Conservation (phyloP, 1,140 invertebrate species). For the Apis laboriosa region DNA sequence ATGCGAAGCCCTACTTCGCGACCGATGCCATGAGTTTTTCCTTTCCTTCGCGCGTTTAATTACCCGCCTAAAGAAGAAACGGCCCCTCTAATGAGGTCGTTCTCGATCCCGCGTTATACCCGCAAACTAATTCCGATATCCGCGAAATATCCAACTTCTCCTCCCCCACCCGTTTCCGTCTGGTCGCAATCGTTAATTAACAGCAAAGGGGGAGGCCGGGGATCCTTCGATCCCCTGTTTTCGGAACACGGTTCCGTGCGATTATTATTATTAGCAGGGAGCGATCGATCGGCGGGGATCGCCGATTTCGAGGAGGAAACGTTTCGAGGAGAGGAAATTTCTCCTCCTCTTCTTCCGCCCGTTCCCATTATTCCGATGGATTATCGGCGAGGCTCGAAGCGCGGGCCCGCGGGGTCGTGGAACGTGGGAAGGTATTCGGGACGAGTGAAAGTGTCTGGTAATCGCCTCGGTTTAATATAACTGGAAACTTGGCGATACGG, state of each 20-base stretch:
- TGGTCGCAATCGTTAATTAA: slow-evolving; percentile 45
- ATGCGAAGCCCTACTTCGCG: slow-evolving; percentile 60
- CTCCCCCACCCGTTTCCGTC: neutral
- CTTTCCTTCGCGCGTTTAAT: slow-evolving; percentile 63
- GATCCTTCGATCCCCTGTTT: too few relatives aligned
- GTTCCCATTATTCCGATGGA: neutral
- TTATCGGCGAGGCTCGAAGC: neutral
- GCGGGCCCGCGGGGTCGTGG: neutral
- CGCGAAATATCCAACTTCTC: neutral
- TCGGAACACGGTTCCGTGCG: too few relatives aligned
- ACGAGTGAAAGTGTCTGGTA: slow-evolving; percentile 17
- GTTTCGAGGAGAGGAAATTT: neutral
- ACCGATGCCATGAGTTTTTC: slow-evolving; percentile 63
- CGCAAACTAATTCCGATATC: slow-evolving; percentile 39
- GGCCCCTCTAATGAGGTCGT: slow-evolving; percentile 42
- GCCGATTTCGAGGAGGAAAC: too few relatives aligned
- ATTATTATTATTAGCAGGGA: too few relatives aligned
- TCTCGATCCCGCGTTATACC: slow-evolving; percentile 32
- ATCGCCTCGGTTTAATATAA: slow-evolving; percentile 17
- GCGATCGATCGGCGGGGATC: too few relatives aligned
- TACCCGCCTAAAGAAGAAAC: slow-evolving; percentile 49
- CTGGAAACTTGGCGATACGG: slow-evolving; percentile 2
- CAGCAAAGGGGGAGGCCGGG: too few relatives aligned
- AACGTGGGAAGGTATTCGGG: slow-evolving; percentile 8
- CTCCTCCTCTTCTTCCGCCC: neutral